Base-by-base conservation (phyloP, 2,888 invertebrate genomes). In the Tupiocoris notatus region DNA sequence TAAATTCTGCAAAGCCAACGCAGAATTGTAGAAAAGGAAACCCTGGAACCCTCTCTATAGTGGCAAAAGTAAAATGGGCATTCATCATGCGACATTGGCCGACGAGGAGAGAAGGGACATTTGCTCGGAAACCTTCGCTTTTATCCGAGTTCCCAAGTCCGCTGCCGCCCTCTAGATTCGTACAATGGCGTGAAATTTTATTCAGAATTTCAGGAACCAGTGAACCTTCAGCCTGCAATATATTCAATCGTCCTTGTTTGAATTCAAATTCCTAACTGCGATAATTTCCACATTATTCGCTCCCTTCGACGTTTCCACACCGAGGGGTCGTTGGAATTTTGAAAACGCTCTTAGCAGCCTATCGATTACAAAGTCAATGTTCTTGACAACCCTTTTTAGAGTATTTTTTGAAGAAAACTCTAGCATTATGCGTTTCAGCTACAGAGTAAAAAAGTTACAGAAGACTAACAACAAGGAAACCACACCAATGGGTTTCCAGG, bases 41-140 rank as follows among this genome's bases (percentile, higher is more conserved):
- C 39, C 25, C 22, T 1, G 16, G 16, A 62, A 39, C 39, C 0
- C 39, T 39, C 62, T 62, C 73, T 62, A 63, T 39, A 3, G 39
- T 12, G 39, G 12, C 63, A 73, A 54, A 73, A 73, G 63, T 73
- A 73, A 39, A 73, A 73, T 73, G 62, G 62, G 63, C 73, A 73
- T 73, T 73, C 73, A 63, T 73, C 73, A 57, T 73, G 73, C 57
- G 63, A 39, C 3, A 39, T 3, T 39, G 39, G 12, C 6, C 39
- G 39, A 12, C 12, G 7, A 7, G 39, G 6, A 39, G 39, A 12
- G 39, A 39, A 12, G 39, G 39, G 12, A 39, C 39, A 39, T 39
- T 39, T 39, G 12, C 39, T 39, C 39, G 12, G 39, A 39, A 39
- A 7, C 39, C 39, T 12, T 39, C 39, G 39, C 39, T 39, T 39